A percentile compares a stretch with the other conserved stretches of the same genome.
Conservation (phyloP, 2,113 vertebrate genomes). For the Xiphophorus hellerii region DNA sequence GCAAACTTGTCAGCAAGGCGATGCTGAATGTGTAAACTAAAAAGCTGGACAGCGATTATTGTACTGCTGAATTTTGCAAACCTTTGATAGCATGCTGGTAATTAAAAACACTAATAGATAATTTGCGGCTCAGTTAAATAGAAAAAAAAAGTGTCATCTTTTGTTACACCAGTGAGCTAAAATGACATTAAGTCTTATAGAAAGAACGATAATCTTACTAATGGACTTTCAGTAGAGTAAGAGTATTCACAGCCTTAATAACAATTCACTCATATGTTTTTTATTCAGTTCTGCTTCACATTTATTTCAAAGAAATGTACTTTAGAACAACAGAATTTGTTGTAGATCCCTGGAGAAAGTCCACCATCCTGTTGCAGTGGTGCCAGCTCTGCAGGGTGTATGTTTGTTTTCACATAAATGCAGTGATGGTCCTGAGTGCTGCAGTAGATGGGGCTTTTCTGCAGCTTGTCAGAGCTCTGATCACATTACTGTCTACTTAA, state of each 20-base stretch:
- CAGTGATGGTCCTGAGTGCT: conserved; percentile 28
- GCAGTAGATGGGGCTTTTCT: conserved; percentile 45
- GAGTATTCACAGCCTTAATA: neutral
- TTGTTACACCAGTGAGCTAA: neutral
- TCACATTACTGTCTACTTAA: conserved; percentile 73
- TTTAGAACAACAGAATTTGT: neutral
- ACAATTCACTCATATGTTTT: neutral
- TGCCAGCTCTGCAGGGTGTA: neutral
- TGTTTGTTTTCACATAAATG: neutral
- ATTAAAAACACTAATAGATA: neutral
- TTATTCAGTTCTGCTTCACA: neutral
- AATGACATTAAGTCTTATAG: neutral
- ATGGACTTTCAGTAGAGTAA: neutral
- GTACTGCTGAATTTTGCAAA: neutral
- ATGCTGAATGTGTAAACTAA: neutral
- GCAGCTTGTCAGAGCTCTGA: conserved; percentile 60
- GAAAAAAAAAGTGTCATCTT: neutral
- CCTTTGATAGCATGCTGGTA: neutral
- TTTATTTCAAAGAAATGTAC: neutral
- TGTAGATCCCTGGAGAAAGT: neutral
- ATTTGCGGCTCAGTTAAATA: neutral
- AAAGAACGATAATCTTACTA: neutral
- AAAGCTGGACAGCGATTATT: neutral
- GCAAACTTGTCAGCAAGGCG: neutral
- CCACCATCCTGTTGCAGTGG: neutral